These are phyloP conservation scores for Noctua janthe DNA, from an alignment of 2,888 invertebrate genomes.

Conservation along the genomic window DNA sequence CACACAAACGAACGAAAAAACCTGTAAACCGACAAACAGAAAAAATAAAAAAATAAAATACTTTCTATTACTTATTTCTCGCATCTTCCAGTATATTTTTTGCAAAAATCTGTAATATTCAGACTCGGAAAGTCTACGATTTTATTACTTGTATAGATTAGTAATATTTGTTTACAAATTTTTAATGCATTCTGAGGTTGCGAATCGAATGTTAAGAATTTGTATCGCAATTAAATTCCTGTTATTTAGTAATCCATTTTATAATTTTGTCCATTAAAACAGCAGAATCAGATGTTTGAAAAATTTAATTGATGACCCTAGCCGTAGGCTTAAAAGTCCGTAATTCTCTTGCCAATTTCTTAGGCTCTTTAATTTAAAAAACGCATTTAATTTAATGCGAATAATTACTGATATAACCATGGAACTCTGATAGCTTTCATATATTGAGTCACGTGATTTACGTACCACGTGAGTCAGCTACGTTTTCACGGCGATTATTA, in stretches of 20 bases:
- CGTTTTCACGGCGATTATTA: neutral
- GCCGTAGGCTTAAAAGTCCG: neutral
- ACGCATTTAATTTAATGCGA: constrained; percentile 4
- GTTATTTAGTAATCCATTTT: neutral
- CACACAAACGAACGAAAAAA: no score
- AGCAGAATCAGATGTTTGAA: neutral
- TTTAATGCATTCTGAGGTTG: neutral
- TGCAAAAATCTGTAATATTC: no score
- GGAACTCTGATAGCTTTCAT: neutral
- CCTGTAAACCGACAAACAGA: no score
- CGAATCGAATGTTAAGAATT: neutral
- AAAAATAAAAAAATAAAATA: no score
- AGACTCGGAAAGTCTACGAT: no score
- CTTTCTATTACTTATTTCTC: no score
- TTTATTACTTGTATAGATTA: no score
- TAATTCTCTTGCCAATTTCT: neutral
- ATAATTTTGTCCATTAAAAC: neutral
- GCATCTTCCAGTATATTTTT: no score
- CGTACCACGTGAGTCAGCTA: neutral
- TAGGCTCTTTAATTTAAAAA: neutral
- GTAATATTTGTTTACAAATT: neutral
- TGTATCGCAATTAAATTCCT: neutral
- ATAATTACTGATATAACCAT: constrained; percentile 3
- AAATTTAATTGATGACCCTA: neutral
- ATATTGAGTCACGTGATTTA: neutral